These are phyloP conservation scores for Chrosomus eos DNA, from an alignment of 2,797 vertebrate species.

Conservation along the genomic window DNA sequence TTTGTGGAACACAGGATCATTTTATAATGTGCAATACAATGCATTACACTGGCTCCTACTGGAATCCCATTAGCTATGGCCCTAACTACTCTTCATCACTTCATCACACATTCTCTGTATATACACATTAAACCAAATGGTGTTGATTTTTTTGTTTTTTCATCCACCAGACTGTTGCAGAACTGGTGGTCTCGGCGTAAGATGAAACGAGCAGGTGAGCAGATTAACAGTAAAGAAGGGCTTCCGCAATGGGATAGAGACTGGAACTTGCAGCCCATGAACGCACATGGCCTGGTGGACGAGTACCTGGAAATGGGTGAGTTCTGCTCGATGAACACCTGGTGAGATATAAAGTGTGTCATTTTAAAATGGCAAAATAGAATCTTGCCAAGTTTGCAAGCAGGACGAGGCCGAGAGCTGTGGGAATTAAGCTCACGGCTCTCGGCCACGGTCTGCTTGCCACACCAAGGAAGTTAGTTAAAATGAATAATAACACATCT, in stretches of 20 bases:
- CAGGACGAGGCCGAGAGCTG: too few species aligned
- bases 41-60: background rate
- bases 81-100: background rate
- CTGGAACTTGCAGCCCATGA: slow-evolving; percentile 99
- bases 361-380: background rate
- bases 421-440: too few species aligned
- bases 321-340: slow-evolving; percentile 37
- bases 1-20: background rate
- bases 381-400: too few species aligned
- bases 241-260: slow-evolving; percentile 99
- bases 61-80: background rate
- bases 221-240: slow-evolving; percentile 81
- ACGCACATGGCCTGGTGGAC: slow-evolving; percentile 94
- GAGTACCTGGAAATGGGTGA: slow-evolving; percentile 99
- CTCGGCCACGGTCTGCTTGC: too few species aligned
- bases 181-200: slow-evolving; percentile 99
- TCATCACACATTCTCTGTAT: background rate
- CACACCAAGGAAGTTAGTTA: background rate
- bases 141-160: background rate
- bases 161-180: slow-evolving; percentile 87
- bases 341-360: background rate
- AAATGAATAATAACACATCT: background rate
- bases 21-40: background rate
- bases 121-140: background rate
- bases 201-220: slow-evolving; percentile 89